Evolutionary conservation across 2,113 vertebrate genomes (phyloP).

Genomic region (Casuarius casuarius): DNA sequence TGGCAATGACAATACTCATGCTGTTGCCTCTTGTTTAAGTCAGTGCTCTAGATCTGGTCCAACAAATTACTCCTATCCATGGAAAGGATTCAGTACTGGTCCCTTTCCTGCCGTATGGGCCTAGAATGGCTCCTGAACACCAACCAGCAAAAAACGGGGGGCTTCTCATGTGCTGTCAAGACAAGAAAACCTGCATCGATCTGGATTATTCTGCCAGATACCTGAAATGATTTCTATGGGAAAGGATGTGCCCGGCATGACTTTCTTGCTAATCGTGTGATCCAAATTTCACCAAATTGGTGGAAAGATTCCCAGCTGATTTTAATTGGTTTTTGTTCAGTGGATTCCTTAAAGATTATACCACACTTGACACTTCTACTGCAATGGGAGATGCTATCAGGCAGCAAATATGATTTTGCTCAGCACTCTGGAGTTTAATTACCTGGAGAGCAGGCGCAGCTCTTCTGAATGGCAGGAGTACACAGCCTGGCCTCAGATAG

Average conservation of each 20-base stretch:
- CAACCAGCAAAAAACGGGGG: rapidly evolving
- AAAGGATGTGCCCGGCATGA: neutral
- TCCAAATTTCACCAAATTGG: neutral
- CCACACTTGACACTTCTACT: neutral
- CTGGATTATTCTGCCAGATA: neutral
- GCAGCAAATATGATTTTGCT: neutral
- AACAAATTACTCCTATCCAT: neutral
- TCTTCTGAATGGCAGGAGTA: neutral
- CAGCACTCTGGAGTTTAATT: neutral
- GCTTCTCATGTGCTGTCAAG: neutral
- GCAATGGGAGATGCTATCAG: neutral
- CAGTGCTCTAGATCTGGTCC: neutral
- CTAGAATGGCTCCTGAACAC: neutral
- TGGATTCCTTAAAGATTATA: neutral
- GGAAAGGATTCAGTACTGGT: neutral
- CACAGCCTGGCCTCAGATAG: neutral
- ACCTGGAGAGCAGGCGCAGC: neutral
- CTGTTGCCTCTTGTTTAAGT: neutral
- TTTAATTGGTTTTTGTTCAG: neutral
- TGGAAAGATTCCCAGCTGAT: neutral
- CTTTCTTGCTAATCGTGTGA: neutral
- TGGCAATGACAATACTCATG: neutral
- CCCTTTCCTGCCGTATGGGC: neutral
- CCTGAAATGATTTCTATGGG: neutral
- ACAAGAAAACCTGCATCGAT: neutral